These are phyloP conservation scores for Gallinago media DNA, from an alignment of 2,113 vertebrate genomes.

Conservation along the genomic window DNA sequence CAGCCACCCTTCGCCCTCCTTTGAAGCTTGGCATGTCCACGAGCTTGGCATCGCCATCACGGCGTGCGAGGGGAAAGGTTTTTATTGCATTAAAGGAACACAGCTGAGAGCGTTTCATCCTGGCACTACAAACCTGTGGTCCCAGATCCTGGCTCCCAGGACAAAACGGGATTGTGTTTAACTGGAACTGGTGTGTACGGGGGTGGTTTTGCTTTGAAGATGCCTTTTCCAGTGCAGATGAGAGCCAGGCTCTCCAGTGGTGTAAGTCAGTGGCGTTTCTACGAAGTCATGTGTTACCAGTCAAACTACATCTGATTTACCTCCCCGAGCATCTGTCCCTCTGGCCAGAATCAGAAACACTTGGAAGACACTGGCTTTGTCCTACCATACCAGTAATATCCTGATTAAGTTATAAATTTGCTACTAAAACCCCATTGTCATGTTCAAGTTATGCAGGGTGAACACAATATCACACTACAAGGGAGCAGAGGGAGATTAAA, in stretches of 20 bases:
- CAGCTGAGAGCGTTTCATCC: not conserved
- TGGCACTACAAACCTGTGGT: not conserved
- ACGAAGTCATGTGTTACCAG: not conserved
- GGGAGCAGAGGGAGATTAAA: conserved; percentile 47
- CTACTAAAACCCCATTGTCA: conserved; percentile 33
- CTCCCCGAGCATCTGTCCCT: not conserved
- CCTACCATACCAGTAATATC: not conserved
- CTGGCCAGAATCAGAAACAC: conserved; percentile 11
- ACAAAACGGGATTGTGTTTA: not conserved
- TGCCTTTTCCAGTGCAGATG: not conserved
- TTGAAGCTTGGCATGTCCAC: not conserved
- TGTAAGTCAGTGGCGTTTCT: not conserved
- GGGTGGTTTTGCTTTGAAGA: not conserved
- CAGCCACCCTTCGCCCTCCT: not conserved
- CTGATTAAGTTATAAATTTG: conserved; percentile 41
- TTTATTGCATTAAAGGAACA: not conserved
- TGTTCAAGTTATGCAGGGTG: conserved; percentile 9
- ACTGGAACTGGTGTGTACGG: not conserved
- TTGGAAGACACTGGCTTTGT: not conserved
- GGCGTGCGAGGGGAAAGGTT: not conserved
- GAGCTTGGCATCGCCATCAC: not conserved
- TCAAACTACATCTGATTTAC: not conserved
- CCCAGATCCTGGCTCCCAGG: not conserved
- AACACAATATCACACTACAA: not conserved
- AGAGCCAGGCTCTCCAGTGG: not conserved